Evolutionary conservation across 2,797 vertebrate genomes (phyloP).

Genomic region (Euthynnus affinis): DNA sequence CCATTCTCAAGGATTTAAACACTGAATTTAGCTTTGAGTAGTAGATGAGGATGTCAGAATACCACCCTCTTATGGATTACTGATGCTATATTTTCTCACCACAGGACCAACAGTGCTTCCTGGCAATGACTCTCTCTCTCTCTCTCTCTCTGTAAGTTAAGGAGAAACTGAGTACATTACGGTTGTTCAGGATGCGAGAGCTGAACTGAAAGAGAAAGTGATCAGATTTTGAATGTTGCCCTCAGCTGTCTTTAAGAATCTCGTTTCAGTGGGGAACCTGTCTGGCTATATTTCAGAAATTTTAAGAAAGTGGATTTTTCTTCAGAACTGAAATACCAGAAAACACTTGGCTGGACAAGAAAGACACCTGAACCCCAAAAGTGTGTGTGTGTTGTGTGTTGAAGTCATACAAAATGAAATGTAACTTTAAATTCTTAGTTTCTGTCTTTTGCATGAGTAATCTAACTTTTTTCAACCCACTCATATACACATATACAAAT

Average conservation of each 20-base stretch:
- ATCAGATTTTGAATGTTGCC: conserved; percentile 5
- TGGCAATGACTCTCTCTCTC: conserved; percentile 2
- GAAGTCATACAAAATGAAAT: no score
- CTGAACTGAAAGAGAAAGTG: not conserved
- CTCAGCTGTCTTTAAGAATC: conserved; percentile 9
- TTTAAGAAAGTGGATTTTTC: conserved; percentile 20
- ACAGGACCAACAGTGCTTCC: conserved; percentile 27
- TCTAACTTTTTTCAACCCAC: not conserved
- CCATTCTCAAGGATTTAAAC: conserved; percentile 20
- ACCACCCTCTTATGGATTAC: conserved; percentile 21
- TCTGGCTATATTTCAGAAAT: conserved; percentile 9
- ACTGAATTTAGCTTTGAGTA: conserved; percentile 30
- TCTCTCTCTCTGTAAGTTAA: not conserved
- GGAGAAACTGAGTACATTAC: not conserved
- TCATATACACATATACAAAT: not conserved
- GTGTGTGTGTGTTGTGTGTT: no score
- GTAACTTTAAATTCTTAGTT: no score
- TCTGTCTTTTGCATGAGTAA: not conserved
- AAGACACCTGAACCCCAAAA: not conserved
- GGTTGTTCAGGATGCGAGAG: not conserved
- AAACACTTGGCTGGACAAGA: conserved; percentile 8
- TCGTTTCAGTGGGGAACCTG: not conserved
- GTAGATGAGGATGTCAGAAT: conserved; percentile 11
- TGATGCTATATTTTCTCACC: not conserved
- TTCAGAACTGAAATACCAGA: conserved; percentile 15